Evolutionary conservation across 2,888 invertebrate species (phyloP).

Genomic region (Synanthedon vespiformis): DNA sequence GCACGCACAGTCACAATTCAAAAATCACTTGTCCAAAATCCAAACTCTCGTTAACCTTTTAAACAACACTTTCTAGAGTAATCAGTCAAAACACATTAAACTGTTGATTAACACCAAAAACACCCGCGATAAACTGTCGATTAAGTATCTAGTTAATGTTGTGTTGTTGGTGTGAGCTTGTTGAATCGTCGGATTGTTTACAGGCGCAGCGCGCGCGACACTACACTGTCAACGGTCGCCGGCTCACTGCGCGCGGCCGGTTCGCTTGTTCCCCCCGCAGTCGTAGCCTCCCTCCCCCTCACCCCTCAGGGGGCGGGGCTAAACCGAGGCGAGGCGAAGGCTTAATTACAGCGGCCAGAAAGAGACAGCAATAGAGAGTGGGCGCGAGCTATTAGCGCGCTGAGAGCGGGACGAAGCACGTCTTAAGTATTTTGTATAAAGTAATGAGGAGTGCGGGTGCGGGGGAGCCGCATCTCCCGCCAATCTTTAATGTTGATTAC

Average conservation of each 20-base stretch:
- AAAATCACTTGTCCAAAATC: constrained; percentile 64
- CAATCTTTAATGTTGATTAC: constrained; percentile 71
- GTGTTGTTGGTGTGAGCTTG: constrained; percentile 48
- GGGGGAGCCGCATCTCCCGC: constrained; percentile 65
- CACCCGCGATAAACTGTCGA: constrained; percentile 54
- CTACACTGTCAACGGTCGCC: constrained; percentile 61
- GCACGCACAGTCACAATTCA: constrained; percentile 57
- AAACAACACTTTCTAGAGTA: constrained; percentile 41
- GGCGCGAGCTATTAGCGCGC: constrained; percentile 76
- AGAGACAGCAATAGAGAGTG: constrained; percentile 66
- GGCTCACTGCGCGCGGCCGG: constrained; percentile 57
- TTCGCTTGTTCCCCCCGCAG: constrained; percentile 32
- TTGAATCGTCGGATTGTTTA: constrained; percentile 38
- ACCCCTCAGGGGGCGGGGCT: constrained; percentile 46
- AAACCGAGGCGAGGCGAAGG: constrained; percentile 65
- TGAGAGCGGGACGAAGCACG: constrained; percentile 73
- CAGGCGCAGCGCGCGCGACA: constrained; percentile 50
- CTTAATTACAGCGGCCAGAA: constrained; percentile 58
- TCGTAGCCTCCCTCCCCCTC: constrained; percentile 16
- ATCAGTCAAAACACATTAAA: constrained; percentile 61
- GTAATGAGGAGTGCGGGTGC: constrained; percentile 70
- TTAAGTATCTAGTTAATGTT: constrained; percentile 48
- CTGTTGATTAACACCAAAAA: constrained; percentile 49
- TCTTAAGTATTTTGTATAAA: constrained; percentile 73
- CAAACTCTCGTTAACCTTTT: constrained; percentile 39